Percentiles rank a stretch among this genome's conserved stretches.
Conservation (phyloP, 2,888 invertebrate species). For the Agrotis exclamationis region DNA sequence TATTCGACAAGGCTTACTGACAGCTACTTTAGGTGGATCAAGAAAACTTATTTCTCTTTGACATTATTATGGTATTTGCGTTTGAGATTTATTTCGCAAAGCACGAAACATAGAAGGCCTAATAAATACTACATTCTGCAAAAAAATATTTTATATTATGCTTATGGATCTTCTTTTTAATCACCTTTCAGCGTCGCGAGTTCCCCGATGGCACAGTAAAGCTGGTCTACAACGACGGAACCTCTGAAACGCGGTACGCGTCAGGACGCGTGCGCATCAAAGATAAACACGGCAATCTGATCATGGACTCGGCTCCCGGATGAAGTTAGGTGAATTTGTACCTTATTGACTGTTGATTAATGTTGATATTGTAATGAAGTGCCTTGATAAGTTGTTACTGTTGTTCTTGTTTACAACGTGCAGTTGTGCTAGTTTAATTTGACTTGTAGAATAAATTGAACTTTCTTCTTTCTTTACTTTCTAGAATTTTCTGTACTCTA, state of each 20-base stretch:
- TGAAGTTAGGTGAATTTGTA: slow-evolving; percentile 34
- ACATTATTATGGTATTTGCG: no score
- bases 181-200: slow-evolving; percentile 93
- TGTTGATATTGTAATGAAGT: slow-evolving; percentile 48
- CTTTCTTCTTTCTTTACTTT: background rate
- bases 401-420: no score
- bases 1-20: no score
- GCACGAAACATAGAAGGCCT: no score
- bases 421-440: background rate
- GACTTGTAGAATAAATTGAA: background rate
- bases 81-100: no score
- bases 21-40: no score
- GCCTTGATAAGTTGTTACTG: slow-evolving; percentile 35
- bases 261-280: slow-evolving; percentile 97
- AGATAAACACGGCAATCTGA: slow-evolving; percentile 95
- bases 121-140: no score
- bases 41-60: no score
- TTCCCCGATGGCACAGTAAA: slow-evolving; percentile 98
- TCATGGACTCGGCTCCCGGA: slow-evolving; percentile 93
- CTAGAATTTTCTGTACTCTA: background rate
- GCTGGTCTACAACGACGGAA: slow-evolving; percentile 96
- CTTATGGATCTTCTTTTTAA: background rate
- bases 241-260: slow-evolving; percentile 97
- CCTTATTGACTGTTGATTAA: slow-evolving; percentile 24
- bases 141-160: background rate